phyloP scores from a whole-genome alignment of 2,888 invertebrate genomes.

The Dioctria rufipes region DNA sequence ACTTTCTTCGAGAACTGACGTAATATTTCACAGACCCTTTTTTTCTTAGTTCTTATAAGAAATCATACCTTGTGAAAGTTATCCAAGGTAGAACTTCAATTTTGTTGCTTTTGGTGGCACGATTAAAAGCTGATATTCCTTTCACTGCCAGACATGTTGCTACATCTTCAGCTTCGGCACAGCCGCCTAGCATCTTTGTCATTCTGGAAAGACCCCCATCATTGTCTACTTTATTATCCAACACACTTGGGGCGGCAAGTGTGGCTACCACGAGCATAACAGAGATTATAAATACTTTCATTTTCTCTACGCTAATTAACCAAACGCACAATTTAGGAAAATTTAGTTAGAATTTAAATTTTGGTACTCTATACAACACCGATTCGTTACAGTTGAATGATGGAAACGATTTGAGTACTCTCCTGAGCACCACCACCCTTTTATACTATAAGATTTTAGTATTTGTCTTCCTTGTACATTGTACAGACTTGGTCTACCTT shows the following conservation, averaged over 20 bases:
- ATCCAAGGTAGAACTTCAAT: constrained; percentile 76
- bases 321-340: constrained; percentile 54
- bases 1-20: constrained; percentile 17
- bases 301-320: constrained; percentile 25
- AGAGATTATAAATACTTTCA: constrained; percentile 69
- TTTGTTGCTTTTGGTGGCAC: constrained; percentile 74
- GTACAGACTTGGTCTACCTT: constrained; percentile 44
- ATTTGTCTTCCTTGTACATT: constrained; percentile 19
- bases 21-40: constrained; percentile 10
- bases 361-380: constrained; percentile 35
- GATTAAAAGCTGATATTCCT: constrained; percentile 74
- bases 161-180: constrained; percentile 71
- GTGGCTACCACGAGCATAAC: constrained; percentile 66
- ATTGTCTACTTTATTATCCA: constrained; percentile 61
- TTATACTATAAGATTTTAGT: constrained; percentile 65
- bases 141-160: constrained; percentile 76
- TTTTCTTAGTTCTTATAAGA: too few species aligned
- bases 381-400: constrained; percentile 66
- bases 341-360: constrained; percentile 8
- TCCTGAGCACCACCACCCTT: constrained; percentile 67
- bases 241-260: constrained; percentile 66
- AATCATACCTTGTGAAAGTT: constrained; percentile 73
- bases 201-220: constrained; percentile 66
- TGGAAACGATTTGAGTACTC: constrained; percentile 70
- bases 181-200: constrained; percentile 69